phyloP scores from a whole-genome alignment of 2,888 invertebrate species.

The Cantharis rustica region DNA sequence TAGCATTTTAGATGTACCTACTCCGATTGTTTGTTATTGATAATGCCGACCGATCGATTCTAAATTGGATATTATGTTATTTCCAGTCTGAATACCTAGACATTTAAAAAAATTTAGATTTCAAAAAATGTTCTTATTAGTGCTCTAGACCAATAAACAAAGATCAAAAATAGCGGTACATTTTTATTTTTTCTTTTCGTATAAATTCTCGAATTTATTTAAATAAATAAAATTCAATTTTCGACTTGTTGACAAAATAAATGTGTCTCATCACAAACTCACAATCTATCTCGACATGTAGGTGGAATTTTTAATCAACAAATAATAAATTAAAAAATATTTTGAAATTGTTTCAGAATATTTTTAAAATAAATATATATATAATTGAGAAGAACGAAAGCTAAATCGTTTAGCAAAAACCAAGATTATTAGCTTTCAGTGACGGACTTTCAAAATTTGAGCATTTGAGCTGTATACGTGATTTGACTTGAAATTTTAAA shows the following conservation, averaged over 20 bases:
- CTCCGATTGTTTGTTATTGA: slow-evolving; percentile 29
- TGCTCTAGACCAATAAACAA: neutral
- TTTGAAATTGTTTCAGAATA: neutral
- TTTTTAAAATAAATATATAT: neutral
- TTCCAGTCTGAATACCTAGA: slow-evolving; percentile 23
- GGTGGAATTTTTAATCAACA: neutral
- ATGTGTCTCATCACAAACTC: neutral
- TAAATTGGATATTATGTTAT: slow-evolving; percentile 30
- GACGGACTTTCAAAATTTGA: neutral
- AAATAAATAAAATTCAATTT: neutral
- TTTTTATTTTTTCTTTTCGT: neutral
- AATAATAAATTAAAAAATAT: neutral
- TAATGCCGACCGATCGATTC: slow-evolving; percentile 28
- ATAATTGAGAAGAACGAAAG: too few relatives aligned
- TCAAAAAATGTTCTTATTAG: neutral
- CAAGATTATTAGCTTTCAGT: neutral
- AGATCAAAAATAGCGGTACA: neutral
- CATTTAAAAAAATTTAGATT: neutral
- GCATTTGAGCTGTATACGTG: neutral
- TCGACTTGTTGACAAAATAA: neutral
- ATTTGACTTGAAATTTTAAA: neutral
- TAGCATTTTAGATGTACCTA: slow-evolving; percentile 27
- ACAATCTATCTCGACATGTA: neutral
- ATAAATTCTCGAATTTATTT: neutral
- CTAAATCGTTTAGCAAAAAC: too few relatives aligned